Conservation (phyloP, 2,888 invertebrate species). For the Nycteola revayana region DNA sequence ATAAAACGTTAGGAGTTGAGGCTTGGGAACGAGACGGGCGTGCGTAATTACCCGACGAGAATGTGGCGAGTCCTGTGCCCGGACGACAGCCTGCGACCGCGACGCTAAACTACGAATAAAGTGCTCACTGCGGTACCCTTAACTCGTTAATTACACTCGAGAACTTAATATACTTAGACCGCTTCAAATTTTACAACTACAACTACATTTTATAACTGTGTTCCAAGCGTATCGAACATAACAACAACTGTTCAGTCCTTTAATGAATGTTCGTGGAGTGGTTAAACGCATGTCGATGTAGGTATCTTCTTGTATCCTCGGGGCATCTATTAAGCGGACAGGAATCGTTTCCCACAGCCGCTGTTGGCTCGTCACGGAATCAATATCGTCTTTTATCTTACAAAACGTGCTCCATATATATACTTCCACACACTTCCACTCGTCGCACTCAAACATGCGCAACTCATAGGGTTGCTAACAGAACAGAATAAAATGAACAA, state of each 20-base stretch:
- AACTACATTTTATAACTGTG: conserved; percentile 17
- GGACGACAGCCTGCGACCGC: conserved; percentile 55
- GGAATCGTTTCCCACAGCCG: conserved; percentile 78
- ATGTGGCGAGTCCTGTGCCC: conserved; percentile 73
- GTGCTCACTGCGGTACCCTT: conserved; percentile 61
- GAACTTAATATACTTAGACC: conserved; percentile 59
- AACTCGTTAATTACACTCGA: conserved; percentile 70
- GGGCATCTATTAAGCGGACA: conserved; percentile 73
- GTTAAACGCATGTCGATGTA: conserved; percentile 28
- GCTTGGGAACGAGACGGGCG: conserved; percentile 72
- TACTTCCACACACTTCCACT: conserved; percentile 30
- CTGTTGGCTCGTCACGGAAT: conserved; percentile 77
- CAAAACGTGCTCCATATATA: conserved; percentile 74
- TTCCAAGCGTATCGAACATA: too few relatives aligned
- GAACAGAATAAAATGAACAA: conserved; percentile 51
- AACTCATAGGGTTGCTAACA: conserved; percentile 38
- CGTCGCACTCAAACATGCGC: conserved; percentile 38
- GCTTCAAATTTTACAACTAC: conserved; percentile 44
- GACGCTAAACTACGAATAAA: conserved; percentile 70
- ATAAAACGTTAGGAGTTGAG: conserved; percentile 71
- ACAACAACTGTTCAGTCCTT: conserved; percentile 19
- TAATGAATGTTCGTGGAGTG: conserved; percentile 50
- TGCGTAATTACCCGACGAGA: conserved; percentile 77
- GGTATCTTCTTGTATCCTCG: conserved; percentile 54
- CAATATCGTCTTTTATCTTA: conserved; percentile 81